Evolutionary conservation across 2,113 vertebrate species (phyloP).

Genomic region (Odocoileus virginianus): DNA sequence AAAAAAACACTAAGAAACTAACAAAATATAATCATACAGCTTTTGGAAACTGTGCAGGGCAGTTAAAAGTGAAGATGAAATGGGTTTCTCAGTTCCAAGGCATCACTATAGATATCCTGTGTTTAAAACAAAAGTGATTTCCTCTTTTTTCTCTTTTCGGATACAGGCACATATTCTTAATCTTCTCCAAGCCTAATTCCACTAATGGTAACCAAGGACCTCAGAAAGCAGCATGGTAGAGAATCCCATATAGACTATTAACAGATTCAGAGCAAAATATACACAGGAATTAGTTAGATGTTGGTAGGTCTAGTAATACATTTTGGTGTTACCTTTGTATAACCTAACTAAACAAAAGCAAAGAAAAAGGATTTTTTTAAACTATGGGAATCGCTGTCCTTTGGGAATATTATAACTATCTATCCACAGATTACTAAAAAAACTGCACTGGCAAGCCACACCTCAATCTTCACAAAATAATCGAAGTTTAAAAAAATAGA

Average conservation of each 20-base stretch:
- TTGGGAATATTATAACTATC: not conserved
- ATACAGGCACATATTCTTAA: not conserved
- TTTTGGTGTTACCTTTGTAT: not conserved
- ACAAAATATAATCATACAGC: not conserved
- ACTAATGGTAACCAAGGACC: not conserved
- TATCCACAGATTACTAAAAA: not conserved
- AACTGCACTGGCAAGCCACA: not conserved
- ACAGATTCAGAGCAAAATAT: not conserved
- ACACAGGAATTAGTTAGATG: not conserved
- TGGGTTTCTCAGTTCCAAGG: not conserved
- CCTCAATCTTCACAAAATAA: conserved; percentile 8
- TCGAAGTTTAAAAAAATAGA: not conserved
- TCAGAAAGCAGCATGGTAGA: not conserved
- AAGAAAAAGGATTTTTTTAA: not conserved
- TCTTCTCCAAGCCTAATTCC: not conserved
- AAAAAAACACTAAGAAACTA: not conserved
- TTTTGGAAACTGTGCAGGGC: not conserved
- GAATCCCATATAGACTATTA: not conserved
- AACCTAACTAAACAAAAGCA: not conserved
- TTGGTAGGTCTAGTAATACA: not conserved
- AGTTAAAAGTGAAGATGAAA: not conserved
- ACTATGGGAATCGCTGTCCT: not conserved
- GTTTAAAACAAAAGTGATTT: not conserved
- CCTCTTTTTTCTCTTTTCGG: not conserved
- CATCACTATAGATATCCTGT: not conserved